A percentile compares a stretch with the other conserved stretches of the same genome.
These are phyloP conservation scores for Ecdyonurus torrentis DNA, from an alignment of 2,888 invertebrate genomes.

Conservation along the genomic window DNA sequence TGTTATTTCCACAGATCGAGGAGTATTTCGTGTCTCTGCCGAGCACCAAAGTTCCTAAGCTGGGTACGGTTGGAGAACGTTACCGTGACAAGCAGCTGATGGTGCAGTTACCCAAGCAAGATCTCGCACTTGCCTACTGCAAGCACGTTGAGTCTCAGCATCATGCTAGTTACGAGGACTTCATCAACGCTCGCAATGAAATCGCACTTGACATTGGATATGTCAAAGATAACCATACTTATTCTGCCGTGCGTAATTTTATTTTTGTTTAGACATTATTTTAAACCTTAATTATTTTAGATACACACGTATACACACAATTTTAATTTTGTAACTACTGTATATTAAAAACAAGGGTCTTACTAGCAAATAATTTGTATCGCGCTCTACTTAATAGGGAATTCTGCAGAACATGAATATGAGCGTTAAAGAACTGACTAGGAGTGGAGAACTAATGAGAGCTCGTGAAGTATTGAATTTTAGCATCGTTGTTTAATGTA, in stretches of 20 bases:
- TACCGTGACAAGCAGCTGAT: conserved; percentile 68
- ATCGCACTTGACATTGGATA: conserved; percentile 86
- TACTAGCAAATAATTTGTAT: no score
- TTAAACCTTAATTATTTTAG: no score
- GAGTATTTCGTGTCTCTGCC: conserved; percentile 84
- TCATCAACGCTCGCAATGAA: conserved; percentile 85
- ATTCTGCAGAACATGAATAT: no score
- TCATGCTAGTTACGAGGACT: conserved; percentile 76
- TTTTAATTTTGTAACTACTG: no score
- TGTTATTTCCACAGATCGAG: conserved; percentile 49
- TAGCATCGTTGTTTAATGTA: no score
- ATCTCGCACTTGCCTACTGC: conserved; percentile 78
- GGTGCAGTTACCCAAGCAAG: conserved; percentile 84
- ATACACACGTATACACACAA: no score
- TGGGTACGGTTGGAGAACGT: conserved; percentile 63
- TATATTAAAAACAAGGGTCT: no score
- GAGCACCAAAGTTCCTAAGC: conserved; percentile 56
- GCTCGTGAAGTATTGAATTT: no score
- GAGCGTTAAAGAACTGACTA: no score
- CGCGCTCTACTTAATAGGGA: no score
- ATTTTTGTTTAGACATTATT: no score
- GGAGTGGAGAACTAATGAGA: no score
- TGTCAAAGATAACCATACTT: conserved; percentile 26
- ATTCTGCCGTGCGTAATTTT: conserved; percentile 21
- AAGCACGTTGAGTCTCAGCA: conserved; percentile 65